Evolutionary conservation across 2,797 vertebrate species (phyloP).

Genomic region (Poecilia gillii): DNA sequence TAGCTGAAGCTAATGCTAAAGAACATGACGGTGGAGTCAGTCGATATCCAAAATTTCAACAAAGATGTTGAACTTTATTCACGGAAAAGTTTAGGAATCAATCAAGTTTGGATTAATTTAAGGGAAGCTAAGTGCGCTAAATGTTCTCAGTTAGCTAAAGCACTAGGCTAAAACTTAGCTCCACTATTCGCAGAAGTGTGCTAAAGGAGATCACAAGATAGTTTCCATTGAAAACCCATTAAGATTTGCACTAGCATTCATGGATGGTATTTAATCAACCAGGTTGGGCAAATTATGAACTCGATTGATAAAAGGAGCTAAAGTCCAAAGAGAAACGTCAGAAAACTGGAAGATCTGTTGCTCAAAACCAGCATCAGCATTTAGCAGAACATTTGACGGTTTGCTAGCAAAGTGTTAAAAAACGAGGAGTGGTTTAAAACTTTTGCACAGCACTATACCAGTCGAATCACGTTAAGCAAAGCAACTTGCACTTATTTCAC

Average conservation of each 20-base stretch:
- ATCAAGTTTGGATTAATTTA: no score
- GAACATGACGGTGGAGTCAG: no score
- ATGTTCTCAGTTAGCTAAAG: no score
- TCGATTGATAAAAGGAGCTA: not conserved
- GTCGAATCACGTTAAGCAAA: constrained; percentile 54
- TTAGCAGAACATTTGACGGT: not conserved
- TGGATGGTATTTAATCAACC: not conserved
- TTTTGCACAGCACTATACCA: constrained; percentile 38
- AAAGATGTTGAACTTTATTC: no score
- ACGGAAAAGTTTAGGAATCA: no score
- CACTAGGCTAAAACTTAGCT: no score
- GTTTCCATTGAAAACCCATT: not conserved
- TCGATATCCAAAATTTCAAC: no score
- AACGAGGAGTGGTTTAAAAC: not conserved
- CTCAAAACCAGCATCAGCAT: no score
- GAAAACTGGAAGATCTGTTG: not conserved
- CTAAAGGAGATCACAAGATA: not conserved
- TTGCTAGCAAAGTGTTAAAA: not conserved
- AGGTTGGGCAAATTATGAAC: not conserved
- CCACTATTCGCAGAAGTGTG: no score
- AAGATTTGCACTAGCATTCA: not conserved
- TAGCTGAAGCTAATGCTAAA: no score
- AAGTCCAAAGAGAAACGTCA: not conserved
- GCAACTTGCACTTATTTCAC: constrained; percentile 85
- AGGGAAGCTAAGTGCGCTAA: no score